These are phyloP conservation scores for Mungos mungo DNA, from an alignment of 2,113 vertebrate species.

Conservation along the genomic window DNA sequence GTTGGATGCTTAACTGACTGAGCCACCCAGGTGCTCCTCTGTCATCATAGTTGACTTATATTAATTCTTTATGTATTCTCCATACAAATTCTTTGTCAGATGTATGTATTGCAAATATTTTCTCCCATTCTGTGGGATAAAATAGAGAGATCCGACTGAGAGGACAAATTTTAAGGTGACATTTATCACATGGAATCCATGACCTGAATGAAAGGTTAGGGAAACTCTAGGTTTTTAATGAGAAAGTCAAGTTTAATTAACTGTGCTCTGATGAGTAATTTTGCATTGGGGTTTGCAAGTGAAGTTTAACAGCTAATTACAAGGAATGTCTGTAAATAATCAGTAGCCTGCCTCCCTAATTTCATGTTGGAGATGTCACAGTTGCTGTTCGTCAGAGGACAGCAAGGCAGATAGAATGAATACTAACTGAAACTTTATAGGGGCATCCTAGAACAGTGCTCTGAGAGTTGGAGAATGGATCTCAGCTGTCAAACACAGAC, in stretches of 20 bases:
- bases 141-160: not conserved
- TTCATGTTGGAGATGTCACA: conserved; percentile 38
- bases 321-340: not conserved
- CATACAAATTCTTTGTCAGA: not conserved
- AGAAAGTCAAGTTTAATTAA: conserved; percentile 69
- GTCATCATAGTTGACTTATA: not conserved
- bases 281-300: conserved; percentile 35
- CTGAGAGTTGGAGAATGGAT: not conserved
- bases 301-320: conserved; percentile 53
- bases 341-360: not conserved
- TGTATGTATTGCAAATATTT: not conserved
- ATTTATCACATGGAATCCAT: conserved; percentile 12
- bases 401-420: not conserved
- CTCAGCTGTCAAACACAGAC: not conserved
- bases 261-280: conserved; percentile 48
- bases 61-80: not conserved
- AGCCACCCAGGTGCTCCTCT: not conserved
- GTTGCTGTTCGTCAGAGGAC: not conserved
- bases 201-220: conserved; percentile 40
- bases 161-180: conserved; percentile 22
- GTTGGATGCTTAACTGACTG: no score
- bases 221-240: conserved; percentile 46
- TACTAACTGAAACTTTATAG: not conserved
- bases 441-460: not conserved
- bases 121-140: not conserved